Evolutionary conservation across 2,113 vertebrate species (phyloP), one percentile per base, ranked within the genome.

Genomic region (Albula glossodonta): DNA sequence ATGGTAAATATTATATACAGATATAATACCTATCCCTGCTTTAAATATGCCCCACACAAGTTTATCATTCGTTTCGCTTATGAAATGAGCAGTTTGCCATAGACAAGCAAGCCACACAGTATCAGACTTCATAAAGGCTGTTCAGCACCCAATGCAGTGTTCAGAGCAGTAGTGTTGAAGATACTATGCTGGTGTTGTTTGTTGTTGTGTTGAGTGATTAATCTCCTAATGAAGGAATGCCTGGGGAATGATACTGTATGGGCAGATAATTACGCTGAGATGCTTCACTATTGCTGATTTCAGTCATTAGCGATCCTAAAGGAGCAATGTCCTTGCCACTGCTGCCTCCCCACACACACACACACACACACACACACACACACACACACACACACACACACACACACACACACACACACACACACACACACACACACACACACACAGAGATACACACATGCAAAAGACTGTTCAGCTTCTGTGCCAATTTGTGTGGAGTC

Each of bases 281-380:
- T 86, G 88, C 89, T 87, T 77, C 82, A 87, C 88, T 87, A 89
- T 78, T 22, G 49, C 22, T 53, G n/a, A 53, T 70, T 89, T 89
- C 86, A 85, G 85, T 89, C 87, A 89, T 90, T 90, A 87, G 77
- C 87, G n/a, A 41, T 60, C 56, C 56, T 13, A 60, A 87, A 51
- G 53, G 81, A 60, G 25, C 81, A 84, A n/a, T 50, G 78, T 78
- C 77, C 74, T 41, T 41, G 31, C 31, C 31, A 41, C 31, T 41
- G 31, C 31, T 41, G 31, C 31, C 31, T 41, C 31, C 31, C 31
- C 31, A n/a, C 13, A 6, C 19, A 17, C 4, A 13, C 52, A 41
- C 22, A 13, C 52, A 82, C 31, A 9, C 51, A 2, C 51, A 56
- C 49, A 51, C 15, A 80, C 79, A 80, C 41, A 81, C 50, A 51